Conservation (phyloP, 2,888 invertebrate genomes). For the Brachypterus glaber region DNA sequence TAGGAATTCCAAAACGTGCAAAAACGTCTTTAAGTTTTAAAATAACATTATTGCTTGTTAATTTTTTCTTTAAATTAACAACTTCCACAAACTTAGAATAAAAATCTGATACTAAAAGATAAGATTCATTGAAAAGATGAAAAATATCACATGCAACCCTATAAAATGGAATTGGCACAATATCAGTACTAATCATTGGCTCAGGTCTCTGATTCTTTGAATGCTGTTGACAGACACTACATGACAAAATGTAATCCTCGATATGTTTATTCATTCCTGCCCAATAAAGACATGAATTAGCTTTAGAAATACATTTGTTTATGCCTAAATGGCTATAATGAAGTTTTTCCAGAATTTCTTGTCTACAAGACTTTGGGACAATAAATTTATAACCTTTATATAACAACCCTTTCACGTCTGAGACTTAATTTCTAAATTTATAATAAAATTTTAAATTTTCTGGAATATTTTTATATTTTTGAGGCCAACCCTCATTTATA, state of each 20-base stretch:
- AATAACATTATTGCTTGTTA: slow-evolving; percentile 7
- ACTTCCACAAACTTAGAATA: slow-evolving; percentile 16
- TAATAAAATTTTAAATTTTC: slow-evolving; percentile 13
- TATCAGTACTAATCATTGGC: slow-evolving; percentile 10
- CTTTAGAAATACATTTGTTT: slow-evolving; percentile 20
- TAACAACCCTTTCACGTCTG: slow-evolving; percentile 15
- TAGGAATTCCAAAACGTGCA: slow-evolving; percentile 19
- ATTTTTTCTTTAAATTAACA: slow-evolving; percentile 6
- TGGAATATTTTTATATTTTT: slow-evolving; percentile 13
- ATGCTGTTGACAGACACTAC: slow-evolving; percentile 9
- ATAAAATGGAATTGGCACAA: slow-evolving; percentile 13
- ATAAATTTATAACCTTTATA: slow-evolving; percentile 17
- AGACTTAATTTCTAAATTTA: slow-evolving; percentile 13
- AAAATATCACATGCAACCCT: too few relatives aligned
- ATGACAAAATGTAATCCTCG: slow-evolving; percentile 13
- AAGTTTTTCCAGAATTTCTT: slow-evolving; percentile 14
- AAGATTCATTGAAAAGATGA: slow-evolving; percentile 7
- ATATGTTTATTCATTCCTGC: slow-evolving; percentile 23
- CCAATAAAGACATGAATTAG: slow-evolving; percentile 23
- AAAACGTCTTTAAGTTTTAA: slow-evolving; percentile 8
- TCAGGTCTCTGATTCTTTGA: slow-evolving; percentile 12
- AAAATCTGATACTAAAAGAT: slow-evolving; percentile 14
- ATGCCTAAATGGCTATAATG: slow-evolving; percentile 18
- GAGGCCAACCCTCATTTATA: slow-evolving; percentile 24
- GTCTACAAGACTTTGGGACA: slow-evolving; percentile 13